Evolutionary conservation across 2,888 invertebrate species (phyloP), one percentile per base, ranked within the genome.

Genomic region (Pheosia gnoma): DNA sequence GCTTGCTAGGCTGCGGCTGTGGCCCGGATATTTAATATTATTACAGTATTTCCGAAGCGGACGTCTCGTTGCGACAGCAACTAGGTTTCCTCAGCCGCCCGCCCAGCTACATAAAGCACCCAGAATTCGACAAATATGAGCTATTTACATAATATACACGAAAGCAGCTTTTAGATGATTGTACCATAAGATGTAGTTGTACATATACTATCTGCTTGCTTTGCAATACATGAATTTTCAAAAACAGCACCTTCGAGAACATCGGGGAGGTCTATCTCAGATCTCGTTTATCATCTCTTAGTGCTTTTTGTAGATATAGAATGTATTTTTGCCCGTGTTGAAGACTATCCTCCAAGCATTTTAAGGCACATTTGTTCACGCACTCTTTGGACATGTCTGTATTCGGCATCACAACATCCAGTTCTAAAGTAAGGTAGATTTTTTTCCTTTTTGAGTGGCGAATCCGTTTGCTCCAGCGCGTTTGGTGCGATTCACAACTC

Each of bases 1-100:
- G 41, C 55, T 38, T 11, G 37, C 54, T 49, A 41, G 13, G 25
- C 54, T 53, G 25, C 38, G n/a, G 38, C 36, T 61, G 59, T 59
- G 59, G 53, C 39, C 65, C 70, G 77, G 79, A 75, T 80, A 79
- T 77, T 75, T 74, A 74, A 79, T 75, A 79, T 73, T 79, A 79
- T 80, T 77, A 79, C 62, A 63, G 64, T 65, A 70, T 77, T 69
- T 78, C 79, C 74, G 71, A 66, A 66, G 67, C 73, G 72, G 75
- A 77, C 66, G 71, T 65, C 66, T 68, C 61, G 51, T 51, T 41
- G 55, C 55, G n/a, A 38, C 38, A 13, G 39, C 38, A 39, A n/a
- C 55, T 7, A 7, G 13, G 39, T 47, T 9, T n/a, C 47, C 47
- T 4, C 47, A 4, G 8, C 47, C n/a, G 47, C n/a, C 47, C n/a